These are phyloP conservation scores for Danionella dracula DNA, from an alignment of 2,797 vertebrate genomes.

Conservation along the genomic window DNA sequence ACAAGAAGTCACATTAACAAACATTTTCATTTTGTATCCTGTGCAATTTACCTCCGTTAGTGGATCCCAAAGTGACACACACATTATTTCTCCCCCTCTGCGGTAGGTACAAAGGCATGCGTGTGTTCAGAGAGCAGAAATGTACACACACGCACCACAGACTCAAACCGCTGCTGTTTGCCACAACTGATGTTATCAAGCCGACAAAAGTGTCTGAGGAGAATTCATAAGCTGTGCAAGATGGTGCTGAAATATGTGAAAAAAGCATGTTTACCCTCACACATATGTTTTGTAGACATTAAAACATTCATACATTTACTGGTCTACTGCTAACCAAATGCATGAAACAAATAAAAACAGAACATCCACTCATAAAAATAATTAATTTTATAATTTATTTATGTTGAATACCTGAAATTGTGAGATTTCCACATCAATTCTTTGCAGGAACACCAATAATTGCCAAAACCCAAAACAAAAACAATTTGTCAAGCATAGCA, in stretches of 20 bases:
- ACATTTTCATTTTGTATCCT: conserved; percentile 32
- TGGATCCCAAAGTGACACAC: conserved; percentile 21
- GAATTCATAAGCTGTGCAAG: not conserved
- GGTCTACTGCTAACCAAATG: too few species aligned
- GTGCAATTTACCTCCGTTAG: conserved; percentile 24
- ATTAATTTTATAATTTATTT: too few species aligned
- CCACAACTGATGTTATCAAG: not conserved
- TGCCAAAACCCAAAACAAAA: too few species aligned
- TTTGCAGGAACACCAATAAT: too few species aligned
- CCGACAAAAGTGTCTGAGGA: not conserved
- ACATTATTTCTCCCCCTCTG: not conserved
- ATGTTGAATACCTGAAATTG: too few species aligned
- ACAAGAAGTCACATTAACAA: conserved; percentile 38
- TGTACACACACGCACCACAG: not conserved
- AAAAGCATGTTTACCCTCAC: not conserved
- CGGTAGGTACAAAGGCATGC: not conserved
- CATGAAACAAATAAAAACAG: too few species aligned
- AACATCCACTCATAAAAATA: too few species aligned
- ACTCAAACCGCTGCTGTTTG: not conserved
- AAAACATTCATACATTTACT: too few species aligned
- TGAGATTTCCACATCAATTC: too few species aligned
- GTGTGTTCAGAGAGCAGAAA: not conserved
- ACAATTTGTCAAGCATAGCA: too few species aligned
- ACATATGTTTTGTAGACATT: too few species aligned
- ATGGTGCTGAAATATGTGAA: not conserved